Conservation (phyloP, 2,888 invertebrate species). For the Danaus chrysippus region DNA sequence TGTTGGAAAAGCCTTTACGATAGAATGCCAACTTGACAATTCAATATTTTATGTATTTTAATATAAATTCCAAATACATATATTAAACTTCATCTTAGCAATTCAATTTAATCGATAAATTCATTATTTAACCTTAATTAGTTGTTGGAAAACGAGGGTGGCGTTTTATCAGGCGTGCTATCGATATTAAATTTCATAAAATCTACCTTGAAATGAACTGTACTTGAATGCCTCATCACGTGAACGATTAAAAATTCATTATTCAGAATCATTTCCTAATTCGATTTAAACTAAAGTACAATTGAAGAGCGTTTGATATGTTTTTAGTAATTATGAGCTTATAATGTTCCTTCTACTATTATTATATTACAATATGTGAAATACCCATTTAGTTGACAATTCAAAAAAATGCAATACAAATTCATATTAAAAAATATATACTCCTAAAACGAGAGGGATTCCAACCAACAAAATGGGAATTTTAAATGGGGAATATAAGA, state of each 20-base stretch:
- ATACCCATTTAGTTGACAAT: too few relatives aligned
- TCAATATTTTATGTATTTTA: not conserved
- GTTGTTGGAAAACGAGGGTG: constrained; percentile 40
- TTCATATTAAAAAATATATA: too few relatives aligned
- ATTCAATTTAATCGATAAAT: constrained; percentile 36
- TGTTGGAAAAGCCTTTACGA: too few relatives aligned
- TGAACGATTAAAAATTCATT: not conserved
- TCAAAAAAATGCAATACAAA: too few relatives aligned
- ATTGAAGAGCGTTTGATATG: too few relatives aligned
- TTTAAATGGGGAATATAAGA: too few relatives aligned
- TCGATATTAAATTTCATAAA: constrained; percentile 71
- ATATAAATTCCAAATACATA: constrained; percentile 16
- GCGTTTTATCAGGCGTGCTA: constrained; percentile 54
- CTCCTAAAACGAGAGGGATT: too few relatives aligned
- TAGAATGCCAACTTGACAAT: too few relatives aligned
- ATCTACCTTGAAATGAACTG: constrained; percentile 31
- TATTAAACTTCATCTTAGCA: constrained; percentile 25
- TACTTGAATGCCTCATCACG: constrained; percentile 20
- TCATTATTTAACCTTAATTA: constrained; percentile 52
- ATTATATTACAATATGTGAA: too few relatives aligned
- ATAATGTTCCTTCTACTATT: too few relatives aligned
- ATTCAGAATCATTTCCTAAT: not conserved
- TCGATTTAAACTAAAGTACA: not conserved
- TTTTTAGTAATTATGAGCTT: too few relatives aligned
- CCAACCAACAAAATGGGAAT: too few relatives aligned